Percentiles rank a stretch among this genome's conserved stretches.
phyloP scores from a whole-genome alignment of 2,113 vertebrate species.

The Aythya baeri region DNA sequence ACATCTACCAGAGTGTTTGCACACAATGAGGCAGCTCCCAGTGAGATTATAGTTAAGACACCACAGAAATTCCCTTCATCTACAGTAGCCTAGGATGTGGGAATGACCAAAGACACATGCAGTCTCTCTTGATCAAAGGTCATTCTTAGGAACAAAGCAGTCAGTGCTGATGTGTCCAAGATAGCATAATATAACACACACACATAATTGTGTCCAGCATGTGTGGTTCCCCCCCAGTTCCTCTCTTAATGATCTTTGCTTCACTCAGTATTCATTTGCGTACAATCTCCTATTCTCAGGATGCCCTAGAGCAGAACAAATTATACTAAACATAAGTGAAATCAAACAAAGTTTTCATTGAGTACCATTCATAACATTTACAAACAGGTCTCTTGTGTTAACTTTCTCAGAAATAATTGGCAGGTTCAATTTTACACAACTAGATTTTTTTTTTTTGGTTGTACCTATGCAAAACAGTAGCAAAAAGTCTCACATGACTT shows the following conservation, averaged over 20 bases:
- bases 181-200: constrained; percentile 73
- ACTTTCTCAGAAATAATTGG: constrained; percentile 60
- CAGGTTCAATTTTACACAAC: constrained; percentile 29
- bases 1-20: constrained; percentile 75
- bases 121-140: constrained; percentile 76
- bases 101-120: constrained; percentile 78
- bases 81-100: constrained; percentile 78
- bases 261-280: constrained; percentile 71
- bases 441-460: not conserved
- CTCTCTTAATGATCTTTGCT: constrained; percentile 75
- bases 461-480: not conserved
- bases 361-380: constrained; percentile 70
- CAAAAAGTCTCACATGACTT: not conserved
- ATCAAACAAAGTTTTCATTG: constrained; percentile 72
- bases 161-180: constrained; percentile 73
- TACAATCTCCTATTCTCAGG: constrained; percentile 72
- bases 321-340: constrained; percentile 72
- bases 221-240: constrained; percentile 72
- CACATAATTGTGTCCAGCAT: constrained; percentile 70
- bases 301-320: constrained; percentile 76
- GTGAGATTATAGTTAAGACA: constrained; percentile 76
- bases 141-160: constrained; percentile 75
- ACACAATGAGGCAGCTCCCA: constrained; percentile 76
- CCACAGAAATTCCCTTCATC: constrained; percentile 74
- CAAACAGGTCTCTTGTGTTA: constrained; percentile 66